Percentiles rank a stretch among this genome's conserved stretches.
Evolutionary conservation across 2,888 invertebrate species (phyloP).

Genomic region (Leucophenga montana): DNA sequence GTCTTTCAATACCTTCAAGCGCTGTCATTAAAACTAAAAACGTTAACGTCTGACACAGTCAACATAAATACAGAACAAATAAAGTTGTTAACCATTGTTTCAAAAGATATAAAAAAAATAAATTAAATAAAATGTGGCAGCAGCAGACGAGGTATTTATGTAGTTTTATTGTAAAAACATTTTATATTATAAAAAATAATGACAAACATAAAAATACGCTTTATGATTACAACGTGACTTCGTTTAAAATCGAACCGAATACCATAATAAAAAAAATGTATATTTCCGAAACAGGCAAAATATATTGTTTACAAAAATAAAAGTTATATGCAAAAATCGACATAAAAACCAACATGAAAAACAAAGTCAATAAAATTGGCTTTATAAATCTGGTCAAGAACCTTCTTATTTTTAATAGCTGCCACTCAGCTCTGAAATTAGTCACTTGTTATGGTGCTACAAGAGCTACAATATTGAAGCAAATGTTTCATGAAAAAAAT

Average conservation of each 20-base stretch:
- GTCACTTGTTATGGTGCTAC: conserved; percentile 51
- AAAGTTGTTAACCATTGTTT: conserved; percentile 65
- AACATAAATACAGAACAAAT: too few species aligned
- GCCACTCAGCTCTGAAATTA: conserved; percentile 47
- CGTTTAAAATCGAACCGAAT: conserved; percentile 67
- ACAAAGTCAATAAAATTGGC: background rate
- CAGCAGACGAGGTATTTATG: conserved; percentile 43
- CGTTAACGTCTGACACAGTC: too few species aligned
- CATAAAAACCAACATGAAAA: background rate
- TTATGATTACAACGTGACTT: conserved; percentile 66
- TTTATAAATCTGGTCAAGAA: conserved; percentile 59
- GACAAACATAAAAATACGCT: conserved; percentile 55
- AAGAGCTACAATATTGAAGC: conserved; percentile 39
- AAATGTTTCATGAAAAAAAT: too few species aligned
- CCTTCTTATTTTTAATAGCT: conserved; percentile 39
- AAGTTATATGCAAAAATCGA: background rate
- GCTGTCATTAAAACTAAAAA: conserved; percentile 11
- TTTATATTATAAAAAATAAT: conserved; percentile 51
- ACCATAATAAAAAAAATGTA: too few species aligned
- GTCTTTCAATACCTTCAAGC: conserved; percentile 7
- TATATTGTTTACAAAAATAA: background rate
- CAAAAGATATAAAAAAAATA: too few species aligned
- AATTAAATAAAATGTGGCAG: conserved; percentile 20
- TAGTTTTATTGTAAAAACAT: conserved; percentile 16
- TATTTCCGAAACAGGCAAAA: background rate